A percentile compares a stretch with the other conserved stretches of the same genome.
These are phyloP conservation scores for Philopotamus ludificatus DNA, from an alignment of 1,140 invertebrate genomes.

Conservation along the genomic window DNA sequence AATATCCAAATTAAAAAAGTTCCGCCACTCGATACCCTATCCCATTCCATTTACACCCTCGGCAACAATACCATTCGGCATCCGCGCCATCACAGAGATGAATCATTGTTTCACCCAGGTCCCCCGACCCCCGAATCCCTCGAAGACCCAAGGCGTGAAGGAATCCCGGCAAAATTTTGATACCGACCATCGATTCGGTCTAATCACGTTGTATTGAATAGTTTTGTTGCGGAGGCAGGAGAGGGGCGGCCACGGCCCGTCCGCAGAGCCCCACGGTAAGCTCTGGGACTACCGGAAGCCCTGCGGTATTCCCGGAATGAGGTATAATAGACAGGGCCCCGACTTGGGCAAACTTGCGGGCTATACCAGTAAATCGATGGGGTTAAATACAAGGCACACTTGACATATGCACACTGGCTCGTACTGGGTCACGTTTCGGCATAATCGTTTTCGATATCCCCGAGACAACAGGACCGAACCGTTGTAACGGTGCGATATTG, in stretches of 20 bases:
- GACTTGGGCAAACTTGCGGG: not conserved
- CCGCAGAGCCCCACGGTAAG: constrained; percentile 12
- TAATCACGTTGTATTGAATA: constrained; percentile 3
- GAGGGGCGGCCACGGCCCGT: not conserved
- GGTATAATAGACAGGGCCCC: not conserved
- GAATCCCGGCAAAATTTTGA: too few species aligned
- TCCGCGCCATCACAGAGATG: too few species aligned
- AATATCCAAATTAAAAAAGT: not conserved
- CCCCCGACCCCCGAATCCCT: too few species aligned
- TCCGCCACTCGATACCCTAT: too few species aligned
- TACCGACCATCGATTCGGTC: too few species aligned
- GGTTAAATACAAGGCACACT: not conserved
- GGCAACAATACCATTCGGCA: too few species aligned
- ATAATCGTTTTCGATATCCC: not conserved
- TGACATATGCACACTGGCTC: not conserved
- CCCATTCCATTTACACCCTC: too few species aligned
- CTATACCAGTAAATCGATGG: not conserved
- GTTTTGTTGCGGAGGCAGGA: not conserved
- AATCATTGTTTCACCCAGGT: too few species aligned
- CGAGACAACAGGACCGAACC: too few species aligned
- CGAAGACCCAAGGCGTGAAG: too few species aligned
- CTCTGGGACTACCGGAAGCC: not conserved
- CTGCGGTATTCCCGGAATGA: constrained; percentile 13
- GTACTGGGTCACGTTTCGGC: not conserved
- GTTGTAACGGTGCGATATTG: too few species aligned